A percentile compares a stretch with the other conserved stretches of the same genome.
Conservation (phyloP, 1,140 invertebrate genomes). For the Pseudomyrmex flavicornis region DNA sequence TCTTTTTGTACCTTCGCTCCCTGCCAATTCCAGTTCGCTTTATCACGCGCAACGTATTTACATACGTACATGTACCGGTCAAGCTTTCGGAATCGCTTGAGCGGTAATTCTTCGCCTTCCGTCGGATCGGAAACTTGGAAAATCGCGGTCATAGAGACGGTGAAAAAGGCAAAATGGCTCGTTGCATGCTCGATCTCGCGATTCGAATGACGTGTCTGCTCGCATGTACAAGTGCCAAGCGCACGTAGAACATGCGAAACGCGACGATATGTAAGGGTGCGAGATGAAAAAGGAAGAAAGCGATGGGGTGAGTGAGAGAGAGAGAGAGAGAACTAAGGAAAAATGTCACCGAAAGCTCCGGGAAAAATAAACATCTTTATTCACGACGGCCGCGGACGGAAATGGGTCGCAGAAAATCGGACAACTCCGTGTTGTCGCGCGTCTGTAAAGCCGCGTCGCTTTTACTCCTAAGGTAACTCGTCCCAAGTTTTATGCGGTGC, state of each 20-base stretch:
- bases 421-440: constrained; percentile 60
- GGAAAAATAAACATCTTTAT: constrained; percentile 71
- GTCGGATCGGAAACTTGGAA: constrained; percentile 30
- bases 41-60: constrained; percentile 20
- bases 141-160: constrained; percentile 14
- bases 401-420: constrained; percentile 75
- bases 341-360: constrained; percentile 43
- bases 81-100: constrained; percentile 20
- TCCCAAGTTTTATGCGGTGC: constrained; percentile 36
- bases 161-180: constrained; percentile 36
- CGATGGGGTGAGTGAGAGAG: constrained; percentile 6
- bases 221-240: constrained; percentile 53
- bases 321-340: constrained; percentile 1
- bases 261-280: constrained; percentile 29
- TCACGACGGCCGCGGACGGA: constrained; percentile 63
- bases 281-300: neutral
- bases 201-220: constrained; percentile 34
- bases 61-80: neutral
- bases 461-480: constrained; percentile 34
- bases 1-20: neutral
- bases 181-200: constrained; percentile 18
- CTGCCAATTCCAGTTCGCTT: constrained; percentile 20
- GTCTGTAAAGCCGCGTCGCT: constrained; percentile 34
- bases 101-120: constrained; percentile 25
- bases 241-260: constrained; percentile 62